These are phyloP conservation scores for Diphyllodes magnificus DNA, from an alignment of 2,113 vertebrate genomes.

Conservation along the genomic window DNA sequence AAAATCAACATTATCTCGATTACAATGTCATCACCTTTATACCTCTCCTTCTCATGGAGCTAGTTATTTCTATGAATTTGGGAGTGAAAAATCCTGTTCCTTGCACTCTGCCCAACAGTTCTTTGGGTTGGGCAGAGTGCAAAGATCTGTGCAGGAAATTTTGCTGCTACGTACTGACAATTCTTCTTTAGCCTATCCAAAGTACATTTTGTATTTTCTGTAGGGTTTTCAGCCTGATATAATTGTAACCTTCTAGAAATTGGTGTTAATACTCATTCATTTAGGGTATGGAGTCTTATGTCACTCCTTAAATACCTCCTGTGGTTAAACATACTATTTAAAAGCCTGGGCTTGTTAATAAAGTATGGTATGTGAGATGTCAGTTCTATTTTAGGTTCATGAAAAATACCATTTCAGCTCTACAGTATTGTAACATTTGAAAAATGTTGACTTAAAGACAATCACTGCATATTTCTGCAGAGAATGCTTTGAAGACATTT, in stretches of 20 bases:
- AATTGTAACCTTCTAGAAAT: neutral
- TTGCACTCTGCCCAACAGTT: neutral
- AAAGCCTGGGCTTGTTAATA: neutral
- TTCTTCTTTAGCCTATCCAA: neutral
- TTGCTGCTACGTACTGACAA: neutral
- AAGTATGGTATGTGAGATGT: neutral
- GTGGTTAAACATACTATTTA: neutral
- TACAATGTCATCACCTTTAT: neutral
- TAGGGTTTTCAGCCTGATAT: neutral
- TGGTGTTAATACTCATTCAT: neutral
- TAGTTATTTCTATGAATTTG: neutral
- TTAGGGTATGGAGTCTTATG: neutral
- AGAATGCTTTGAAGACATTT: neutral
- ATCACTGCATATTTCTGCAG: neutral
- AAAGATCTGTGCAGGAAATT: neutral
- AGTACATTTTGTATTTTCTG: neutral
- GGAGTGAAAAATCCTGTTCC: neutral
- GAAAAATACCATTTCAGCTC: neutral
- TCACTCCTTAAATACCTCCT: neutral
- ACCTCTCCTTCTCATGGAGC: neutral
- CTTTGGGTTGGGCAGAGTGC: neutral
- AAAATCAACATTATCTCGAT: neutral
- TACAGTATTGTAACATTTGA: neutral
- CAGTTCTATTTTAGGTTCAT: neutral
- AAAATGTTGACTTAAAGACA: slow-evolving; percentile 4